phyloP scores from a whole-genome alignment of 2,113 vertebrate species.

The Forbesichthys agassizii region DNA sequence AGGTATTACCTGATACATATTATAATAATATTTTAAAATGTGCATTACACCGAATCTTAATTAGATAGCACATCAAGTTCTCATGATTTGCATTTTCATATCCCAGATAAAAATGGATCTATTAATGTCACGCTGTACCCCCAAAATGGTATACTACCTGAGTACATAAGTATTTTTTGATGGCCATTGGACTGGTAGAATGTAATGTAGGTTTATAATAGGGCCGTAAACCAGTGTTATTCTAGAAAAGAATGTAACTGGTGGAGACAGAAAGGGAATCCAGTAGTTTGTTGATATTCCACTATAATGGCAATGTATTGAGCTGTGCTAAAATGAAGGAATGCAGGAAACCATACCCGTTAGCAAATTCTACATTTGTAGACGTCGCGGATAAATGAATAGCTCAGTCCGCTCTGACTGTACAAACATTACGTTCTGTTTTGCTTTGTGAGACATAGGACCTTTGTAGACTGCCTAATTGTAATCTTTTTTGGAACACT shows the following conservation, averaged over 20 bases:
- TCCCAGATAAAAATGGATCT: too few relatives aligned
- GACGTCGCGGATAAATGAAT: background rate
- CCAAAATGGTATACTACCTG: too few relatives aligned
- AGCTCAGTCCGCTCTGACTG: slow-evolving; percentile 11
- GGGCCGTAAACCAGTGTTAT: slow-evolving; percentile 21
- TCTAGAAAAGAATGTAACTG: background rate
- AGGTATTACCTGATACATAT: too few relatives aligned
- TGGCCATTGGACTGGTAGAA: slow-evolving; percentile 46
- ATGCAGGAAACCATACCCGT: background rate
- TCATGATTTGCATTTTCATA: background rate
- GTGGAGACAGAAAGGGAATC: background rate
- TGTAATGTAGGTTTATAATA: slow-evolving; percentile 49
- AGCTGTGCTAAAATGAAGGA: background rate
- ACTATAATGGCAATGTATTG: background rate
- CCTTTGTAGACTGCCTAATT: background rate
- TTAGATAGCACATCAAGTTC: too few relatives aligned
- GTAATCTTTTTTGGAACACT: background rate
- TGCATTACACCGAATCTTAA: too few relatives aligned
- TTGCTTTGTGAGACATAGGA: slow-evolving; percentile 14
- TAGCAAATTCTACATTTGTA: background rate
- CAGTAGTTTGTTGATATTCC: background rate
- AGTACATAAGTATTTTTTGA: background rate
- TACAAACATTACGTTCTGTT: background rate
- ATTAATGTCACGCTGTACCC: too few relatives aligned
- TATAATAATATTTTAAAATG: too few relatives aligned